phyloP scores from a whole-genome alignment of 2,113 vertebrate species.

The Hippocampus zosterae region DNA sequence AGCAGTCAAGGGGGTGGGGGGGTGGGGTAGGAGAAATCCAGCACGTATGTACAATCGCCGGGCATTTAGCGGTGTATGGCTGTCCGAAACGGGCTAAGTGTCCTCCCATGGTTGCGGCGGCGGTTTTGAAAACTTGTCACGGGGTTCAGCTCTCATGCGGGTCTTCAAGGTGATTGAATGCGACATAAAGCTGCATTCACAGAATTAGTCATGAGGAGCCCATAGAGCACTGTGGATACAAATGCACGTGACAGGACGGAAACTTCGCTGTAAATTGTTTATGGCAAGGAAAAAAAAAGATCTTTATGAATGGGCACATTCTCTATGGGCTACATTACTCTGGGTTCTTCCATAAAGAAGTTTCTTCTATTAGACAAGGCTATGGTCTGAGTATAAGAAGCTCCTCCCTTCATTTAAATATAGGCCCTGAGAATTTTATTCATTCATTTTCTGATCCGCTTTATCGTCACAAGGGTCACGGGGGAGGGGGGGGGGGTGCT shows the following conservation, averaged over 20 bases:
- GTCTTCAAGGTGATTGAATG: constrained; percentile 57
- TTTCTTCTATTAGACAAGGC: neutral
- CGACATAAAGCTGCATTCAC: constrained; percentile 49
- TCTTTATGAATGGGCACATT: neutral
- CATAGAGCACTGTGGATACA: constrained; percentile 12
- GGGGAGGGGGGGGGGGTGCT: too few relatives aligned
- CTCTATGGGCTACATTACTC: too few relatives aligned
- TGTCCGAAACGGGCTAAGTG: constrained; percentile 23
- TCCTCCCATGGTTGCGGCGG: constrained; percentile 21
- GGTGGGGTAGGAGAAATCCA: constrained; percentile 3
- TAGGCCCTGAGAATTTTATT: too few relatives aligned
- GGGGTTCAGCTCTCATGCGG: constrained; percentile 5
- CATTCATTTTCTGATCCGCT: too few relatives aligned
- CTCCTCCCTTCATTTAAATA: too few relatives aligned
- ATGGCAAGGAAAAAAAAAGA: neutral
- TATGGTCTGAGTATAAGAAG: neutral
- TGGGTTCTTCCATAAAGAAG: too few relatives aligned
- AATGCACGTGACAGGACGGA: neutral
- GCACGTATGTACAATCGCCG: constrained; percentile 22
- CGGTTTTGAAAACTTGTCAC: constrained; percentile 37
- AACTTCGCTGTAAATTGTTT: neutral
- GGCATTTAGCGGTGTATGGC: constrained; percentile 41
- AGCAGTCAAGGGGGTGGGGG: constrained; percentile 9
- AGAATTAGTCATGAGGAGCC: constrained; percentile 38
- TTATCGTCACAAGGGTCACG: too few relatives aligned